Conservation (phyloP, 2,797 vertebrate genomes). For the Micropoecilia bifurca region DNA sequence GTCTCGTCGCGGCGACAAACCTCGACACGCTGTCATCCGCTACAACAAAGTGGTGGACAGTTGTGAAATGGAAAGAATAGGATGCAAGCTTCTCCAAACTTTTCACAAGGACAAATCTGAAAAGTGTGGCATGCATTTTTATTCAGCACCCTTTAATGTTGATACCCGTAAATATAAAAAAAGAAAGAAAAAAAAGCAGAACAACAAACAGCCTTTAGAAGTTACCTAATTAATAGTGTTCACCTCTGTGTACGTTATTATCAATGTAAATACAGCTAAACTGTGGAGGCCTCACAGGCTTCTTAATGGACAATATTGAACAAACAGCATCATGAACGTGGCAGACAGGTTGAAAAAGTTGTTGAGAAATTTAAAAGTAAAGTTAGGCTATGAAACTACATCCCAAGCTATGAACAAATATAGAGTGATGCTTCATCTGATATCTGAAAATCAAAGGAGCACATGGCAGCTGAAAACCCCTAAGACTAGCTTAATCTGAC, state of each 20-base stretch:
- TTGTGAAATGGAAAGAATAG: neutral
- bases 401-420: neutral
- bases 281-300: neutral
- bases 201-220: neutral
- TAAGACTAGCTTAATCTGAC: neutral
- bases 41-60: neutral
- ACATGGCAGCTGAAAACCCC: neutral
- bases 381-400: neutral
- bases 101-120: neutral
- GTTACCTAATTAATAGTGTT: neutral
- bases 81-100: neutral
- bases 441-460: neutral
- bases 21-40: too few species aligned
- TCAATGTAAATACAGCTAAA: neutral
- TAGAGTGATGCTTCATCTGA: neutral
- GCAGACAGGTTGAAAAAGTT: neutral
- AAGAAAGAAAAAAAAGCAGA: too few species aligned
- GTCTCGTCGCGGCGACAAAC: neutral
- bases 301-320: neutral
- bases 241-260: neutral
- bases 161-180: neutral
- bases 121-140: neutral
- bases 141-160: neutral
- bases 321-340: neutral
- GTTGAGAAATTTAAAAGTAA: neutral